Percentiles rank a stretch among this genome's conserved stretches.
phyloP scores from a whole-genome alignment of 92 coral and sea anemone species.

The Parazoanthus atlanticus region DNA sequence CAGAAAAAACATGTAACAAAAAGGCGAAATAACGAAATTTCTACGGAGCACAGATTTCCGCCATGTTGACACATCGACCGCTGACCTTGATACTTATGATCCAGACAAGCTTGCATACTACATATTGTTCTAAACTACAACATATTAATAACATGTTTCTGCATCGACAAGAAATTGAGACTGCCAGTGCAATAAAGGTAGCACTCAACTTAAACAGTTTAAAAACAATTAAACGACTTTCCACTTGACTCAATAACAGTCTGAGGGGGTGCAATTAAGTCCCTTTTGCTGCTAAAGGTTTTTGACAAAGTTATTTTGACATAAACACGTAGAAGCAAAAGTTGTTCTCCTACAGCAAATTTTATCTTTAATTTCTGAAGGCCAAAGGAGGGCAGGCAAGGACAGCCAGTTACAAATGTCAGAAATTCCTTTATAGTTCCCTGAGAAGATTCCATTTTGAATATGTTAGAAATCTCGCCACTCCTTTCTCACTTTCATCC shows the following conservation, averaged over 20 bases:
- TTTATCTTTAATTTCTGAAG: conserved; percentile 40
- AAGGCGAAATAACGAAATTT: not conserved
- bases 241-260: conserved; percentile 40
- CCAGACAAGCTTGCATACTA: too few species aligned
- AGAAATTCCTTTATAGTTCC: conserved; percentile 42
- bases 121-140: too few species aligned
- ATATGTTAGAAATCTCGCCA: conserved; percentile 50
- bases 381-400: conserved; percentile 54
- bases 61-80: conserved; percentile 11
- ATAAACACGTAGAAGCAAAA: conserved; percentile 58
- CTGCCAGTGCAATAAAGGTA: too few species aligned
- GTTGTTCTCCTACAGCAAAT: conserved; percentile 14
- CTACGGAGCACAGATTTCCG: not conserved
- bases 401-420: conserved; percentile 46
- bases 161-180: too few species aligned
- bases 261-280: conserved; percentile 29
- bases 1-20: not conserved
- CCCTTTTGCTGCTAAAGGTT: conserved; percentile 15
- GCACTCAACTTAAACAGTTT: too few species aligned
- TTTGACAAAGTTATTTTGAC: conserved; percentile 53
- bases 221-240: conserved; percentile 36
- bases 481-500: conserved; percentile 38
- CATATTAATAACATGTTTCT: too few species aligned
- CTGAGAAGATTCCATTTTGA: conserved; percentile 47
- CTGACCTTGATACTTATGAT: too few species aligned